Conservation (phyloP, 2,797 vertebrate genomes). For the Danio albolineatus region DNA sequence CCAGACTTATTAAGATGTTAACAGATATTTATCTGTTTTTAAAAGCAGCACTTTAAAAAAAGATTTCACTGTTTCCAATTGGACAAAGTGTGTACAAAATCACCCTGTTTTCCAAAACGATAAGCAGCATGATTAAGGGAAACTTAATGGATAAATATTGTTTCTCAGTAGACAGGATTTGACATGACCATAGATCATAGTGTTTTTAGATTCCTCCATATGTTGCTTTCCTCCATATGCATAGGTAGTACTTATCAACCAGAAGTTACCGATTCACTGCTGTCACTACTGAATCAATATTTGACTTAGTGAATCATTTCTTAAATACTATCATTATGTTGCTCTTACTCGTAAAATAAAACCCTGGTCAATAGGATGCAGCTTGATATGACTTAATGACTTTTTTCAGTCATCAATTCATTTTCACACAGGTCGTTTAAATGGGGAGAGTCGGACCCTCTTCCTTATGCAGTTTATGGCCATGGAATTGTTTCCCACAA, state of each 20-base stretch:
- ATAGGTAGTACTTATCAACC: background rate
- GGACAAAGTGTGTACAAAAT: no score
- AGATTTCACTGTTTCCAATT: no score
- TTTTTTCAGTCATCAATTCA: background rate
- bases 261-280: no score
- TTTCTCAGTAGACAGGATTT: background rate
- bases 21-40: no score
- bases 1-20: no score
- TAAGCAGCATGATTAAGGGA: no score
- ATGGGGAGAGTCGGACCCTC: constrained; percentile 95
- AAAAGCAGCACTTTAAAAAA: no score
- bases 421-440: constrained; percentile 89
- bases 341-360: background rate
- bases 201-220: background rate
- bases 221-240: no score
- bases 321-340: background rate
- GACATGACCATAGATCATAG: background rate
- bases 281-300: no score
- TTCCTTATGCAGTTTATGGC: constrained; percentile 90
- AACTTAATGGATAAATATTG: no score
- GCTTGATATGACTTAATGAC: background rate
- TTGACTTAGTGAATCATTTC: no score
- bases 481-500: constrained; percentile 89
- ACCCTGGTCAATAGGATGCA: background rate
- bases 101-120: no score